Evolutionary conservation across 2,888 invertebrate species (phyloP).

Genomic region (Stegana nigrithorax): DNA sequence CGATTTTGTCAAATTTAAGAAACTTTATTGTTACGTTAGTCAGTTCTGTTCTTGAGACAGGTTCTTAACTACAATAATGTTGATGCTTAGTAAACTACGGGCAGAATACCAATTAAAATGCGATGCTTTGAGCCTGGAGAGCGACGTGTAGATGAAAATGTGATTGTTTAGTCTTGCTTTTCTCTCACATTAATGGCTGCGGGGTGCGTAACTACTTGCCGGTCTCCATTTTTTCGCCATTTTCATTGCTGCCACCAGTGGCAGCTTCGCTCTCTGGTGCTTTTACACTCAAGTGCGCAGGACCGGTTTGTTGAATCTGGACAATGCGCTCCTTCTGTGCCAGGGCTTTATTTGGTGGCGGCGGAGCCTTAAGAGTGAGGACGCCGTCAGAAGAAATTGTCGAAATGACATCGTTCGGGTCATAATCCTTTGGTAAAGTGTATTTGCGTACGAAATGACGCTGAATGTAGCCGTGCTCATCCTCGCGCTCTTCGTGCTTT

Average conservation of each 20-base stretch:
- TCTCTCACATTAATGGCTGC: no score
- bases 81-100: no score
- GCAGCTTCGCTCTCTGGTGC: slow-evolving; percentile 38
- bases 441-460: slow-evolving; percentile 83
- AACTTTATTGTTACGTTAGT: no score
- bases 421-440: slow-evolving; percentile 79
- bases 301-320: slow-evolving; percentile 75
- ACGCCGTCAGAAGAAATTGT: slow-evolving; percentile 82
- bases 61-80: no score
- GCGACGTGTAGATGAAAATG: no score
- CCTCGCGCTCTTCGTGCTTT: slow-evolving; percentile 81
- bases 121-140: no score
- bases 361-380: slow-evolving; percentile 78
- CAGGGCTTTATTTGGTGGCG: slow-evolving; percentile 67
- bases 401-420: slow-evolving; percentile 79
- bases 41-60: no score
- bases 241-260: slow-evolving; percentile 33
- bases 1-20: no score
- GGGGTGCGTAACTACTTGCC: slow-evolving; percentile 41
- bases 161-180: no score
- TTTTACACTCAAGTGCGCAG: slow-evolving; percentile 68
- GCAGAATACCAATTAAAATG: no score
- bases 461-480: slow-evolving; percentile 79
- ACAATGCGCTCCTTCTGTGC: slow-evolving; percentile 69
- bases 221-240: slow-evolving; percentile 39